Evolutionary conservation across 2,888 invertebrate genomes (phyloP).

Genomic region (Sepioteuthis lessoniana): DNA sequence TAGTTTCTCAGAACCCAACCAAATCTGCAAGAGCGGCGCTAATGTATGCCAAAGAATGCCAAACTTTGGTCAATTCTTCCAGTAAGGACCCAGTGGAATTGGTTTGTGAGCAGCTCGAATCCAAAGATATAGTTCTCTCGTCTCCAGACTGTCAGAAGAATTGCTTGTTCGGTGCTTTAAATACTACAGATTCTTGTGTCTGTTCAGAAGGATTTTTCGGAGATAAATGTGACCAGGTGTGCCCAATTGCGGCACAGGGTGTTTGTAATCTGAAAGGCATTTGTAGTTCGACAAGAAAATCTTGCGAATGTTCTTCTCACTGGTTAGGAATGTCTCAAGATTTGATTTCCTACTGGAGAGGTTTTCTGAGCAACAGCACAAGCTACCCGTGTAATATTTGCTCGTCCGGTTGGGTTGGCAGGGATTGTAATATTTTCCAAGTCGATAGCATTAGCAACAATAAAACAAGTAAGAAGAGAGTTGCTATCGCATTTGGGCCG

Average conservation of each 20-base stretch:
- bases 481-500: conserved; percentile 57
- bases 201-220: conserved; percentile 55
- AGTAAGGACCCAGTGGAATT: background rate
- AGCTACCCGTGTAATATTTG: conserved; percentile 58
- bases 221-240: conserved; percentile 53
- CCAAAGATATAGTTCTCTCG: conserved; percentile 50
- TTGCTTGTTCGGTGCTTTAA: conserved; percentile 49
- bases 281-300: conserved; percentile 53
- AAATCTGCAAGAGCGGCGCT: conserved; percentile 25
- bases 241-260: conserved; percentile 56
- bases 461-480: conserved; percentile 8
- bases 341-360: conserved; percentile 56
- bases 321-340: conserved; percentile 54
- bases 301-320: conserved; percentile 58
- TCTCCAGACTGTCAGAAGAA: background rate
- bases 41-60: conserved; percentile 43
- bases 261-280: conserved; percentile 58
- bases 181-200: conserved; percentile 49
- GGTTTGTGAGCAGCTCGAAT: background rate
- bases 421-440: conserved; percentile 58
- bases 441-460: background rate
- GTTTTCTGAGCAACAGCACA: conserved; percentile 45
- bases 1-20: conserved; percentile 44
- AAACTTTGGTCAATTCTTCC: conserved; percentile 47
- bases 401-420: conserved; percentile 60